Evolutionary conservation across 2,113 vertebrate species (phyloP), one percentile per base, ranked within the genome.

Genomic region (Ancistrus triradiatus): DNA sequence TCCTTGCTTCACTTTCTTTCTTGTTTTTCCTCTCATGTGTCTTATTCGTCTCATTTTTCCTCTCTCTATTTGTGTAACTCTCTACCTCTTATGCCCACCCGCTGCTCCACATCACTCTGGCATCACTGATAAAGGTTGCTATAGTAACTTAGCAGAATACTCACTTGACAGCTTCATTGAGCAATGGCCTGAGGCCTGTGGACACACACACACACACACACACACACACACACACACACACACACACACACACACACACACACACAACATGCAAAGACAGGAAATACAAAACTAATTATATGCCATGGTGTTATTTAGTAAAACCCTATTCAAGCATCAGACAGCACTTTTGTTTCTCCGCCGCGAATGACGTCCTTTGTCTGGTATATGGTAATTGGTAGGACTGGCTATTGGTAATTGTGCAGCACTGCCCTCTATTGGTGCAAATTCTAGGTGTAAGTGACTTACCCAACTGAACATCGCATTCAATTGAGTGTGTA

Each of bases 81-180:
- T 2, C 35, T 44, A 21, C 25, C 53, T 31, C 25, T 63, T 17
- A 65, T 44, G 42, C 48, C 31, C 33, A 68, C 11, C 40, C 19
- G 61, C 51, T 57, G 31, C 51, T 49, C 47, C 19, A 70, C 66
- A 79, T 79, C 76, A 74, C 75, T 71, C 72, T 66, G 68, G 72
- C 74, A 65, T 38, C 63, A 48, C 58, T 51, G 46, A 61, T 17
- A 15, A 64, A 53, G 68, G 81, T 81, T 80, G 35, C 77, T 63
- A 83, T 83, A 49, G 76, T 69, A 81, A 84, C 81, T 22, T n/a
- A 6, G 68, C 62, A 56, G 61, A 46, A 10, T 67, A 59, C 59
- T 60, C 59, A 59, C 75, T 70, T 57, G 74, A 75, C 69, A 68
- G 69, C 72, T 73, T 69, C 2, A 13, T 21, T 38, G 65, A 68